phyloP scores from a whole-genome alignment of 2,797 vertebrate species.

The Galago senegalensis region DNA sequence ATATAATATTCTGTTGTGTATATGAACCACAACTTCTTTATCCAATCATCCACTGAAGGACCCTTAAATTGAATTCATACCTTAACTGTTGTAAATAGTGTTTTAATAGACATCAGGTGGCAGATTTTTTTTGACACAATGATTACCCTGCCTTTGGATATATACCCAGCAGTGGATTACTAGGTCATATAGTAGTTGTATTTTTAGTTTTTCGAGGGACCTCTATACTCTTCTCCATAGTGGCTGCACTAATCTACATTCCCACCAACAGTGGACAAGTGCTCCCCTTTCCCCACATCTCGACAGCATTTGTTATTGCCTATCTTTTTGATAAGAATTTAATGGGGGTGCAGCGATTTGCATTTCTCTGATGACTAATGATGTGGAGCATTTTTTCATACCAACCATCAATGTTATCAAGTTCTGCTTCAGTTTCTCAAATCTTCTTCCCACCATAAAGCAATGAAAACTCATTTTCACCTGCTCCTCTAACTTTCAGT shows the following conservation, averaged over 20 bases:
- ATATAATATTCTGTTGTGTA: not conserved
- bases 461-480: not conserved
- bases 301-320: not conserved
- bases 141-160: not conserved
- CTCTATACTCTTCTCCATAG: not conserved
- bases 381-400: not conserved
- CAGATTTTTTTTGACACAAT: not conserved
- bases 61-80: not conserved
- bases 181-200: not conserved
- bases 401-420: not conserved
- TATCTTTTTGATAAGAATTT: not conserved
- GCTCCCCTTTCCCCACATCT: not conserved
- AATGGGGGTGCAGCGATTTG: not conserved
- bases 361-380: not conserved
- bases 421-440: not conserved
- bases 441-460: not conserved
- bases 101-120: not conserved
- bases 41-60: not conserved
- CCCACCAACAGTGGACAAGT: not conserved
- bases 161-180: not conserved
- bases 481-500: not conserved
- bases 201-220: not conserved
- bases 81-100: not conserved
- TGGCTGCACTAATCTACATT: not conserved
- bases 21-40: not conserved